Evolutionary conservation across 2,888 invertebrate genomes (phyloP).

Genomic region (Unio pictorum): DNA sequence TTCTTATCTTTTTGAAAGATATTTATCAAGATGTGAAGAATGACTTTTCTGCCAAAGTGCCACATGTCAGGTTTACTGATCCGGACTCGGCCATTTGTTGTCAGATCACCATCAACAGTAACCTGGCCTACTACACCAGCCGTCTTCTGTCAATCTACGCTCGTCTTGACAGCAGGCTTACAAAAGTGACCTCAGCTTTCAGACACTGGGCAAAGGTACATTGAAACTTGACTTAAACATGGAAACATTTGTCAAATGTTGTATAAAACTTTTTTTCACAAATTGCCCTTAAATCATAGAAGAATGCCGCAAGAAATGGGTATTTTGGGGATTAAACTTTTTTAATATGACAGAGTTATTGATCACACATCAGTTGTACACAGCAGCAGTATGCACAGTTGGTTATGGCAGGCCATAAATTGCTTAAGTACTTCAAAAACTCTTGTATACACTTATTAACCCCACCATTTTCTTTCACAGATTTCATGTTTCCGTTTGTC

Average conservation of each 20-base stretch:
- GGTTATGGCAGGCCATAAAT: no score
- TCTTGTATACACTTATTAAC: no score
- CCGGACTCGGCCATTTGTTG: conserved; percentile 52
- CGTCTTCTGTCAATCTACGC: conserved; percentile 73
- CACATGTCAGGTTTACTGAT: conserved; percentile 66
- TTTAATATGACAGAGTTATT: no score
- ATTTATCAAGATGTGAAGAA: conserved; percentile 61
- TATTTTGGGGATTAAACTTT: no score
- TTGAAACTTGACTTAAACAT: background rate
- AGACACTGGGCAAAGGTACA: conserved; percentile 72
- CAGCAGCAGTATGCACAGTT: no score
- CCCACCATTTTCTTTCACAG: no score
- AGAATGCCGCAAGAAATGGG: no score
- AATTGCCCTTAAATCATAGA: no score
- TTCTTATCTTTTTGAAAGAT: conserved; percentile 35
- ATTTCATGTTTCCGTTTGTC: no score
- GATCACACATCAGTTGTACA: no score
- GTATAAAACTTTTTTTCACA: background rate
- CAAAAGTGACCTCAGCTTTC: conserved; percentile 70
- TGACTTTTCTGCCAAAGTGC: conserved; percentile 70
- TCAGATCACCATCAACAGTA: conserved; percentile 68
- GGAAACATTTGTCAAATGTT: background rate
- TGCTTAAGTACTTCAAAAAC: no score
- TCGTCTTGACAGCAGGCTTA: conserved; percentile 73
- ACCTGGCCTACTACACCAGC: conserved; percentile 74